Evolutionary conservation across 2,797 vertebrate species (phyloP), one percentile per base, ranked within the genome.

Genomic region (Sebastiscus albofasciatus): DNA sequence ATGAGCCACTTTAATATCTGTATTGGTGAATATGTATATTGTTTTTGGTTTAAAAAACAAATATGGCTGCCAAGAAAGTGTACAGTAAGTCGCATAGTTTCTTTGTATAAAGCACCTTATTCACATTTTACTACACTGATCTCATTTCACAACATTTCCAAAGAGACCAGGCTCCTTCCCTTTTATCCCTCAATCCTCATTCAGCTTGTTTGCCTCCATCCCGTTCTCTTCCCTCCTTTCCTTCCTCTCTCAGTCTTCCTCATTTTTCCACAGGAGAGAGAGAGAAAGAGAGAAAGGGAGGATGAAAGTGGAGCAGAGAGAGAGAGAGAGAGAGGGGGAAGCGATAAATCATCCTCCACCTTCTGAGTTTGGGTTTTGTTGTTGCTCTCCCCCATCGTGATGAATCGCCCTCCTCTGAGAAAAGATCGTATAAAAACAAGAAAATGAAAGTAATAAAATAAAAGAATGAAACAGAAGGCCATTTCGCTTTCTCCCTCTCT

Each of bases 391-490:
- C 84, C 87, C 71, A 3, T 72, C 5, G 71, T 94, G 93, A 95
- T 94, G 90, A 93, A 93, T 94, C 86, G 82, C 83, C 80, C 67
- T 93, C 92, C 90, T 92, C 87, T n/a, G 60, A 91, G 90, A 92
- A 77, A 91, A 83, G 77, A 88, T 83, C 70, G 52, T 90, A 90
- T 91, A 89, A 94, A 93, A 94, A 94, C 84, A 84, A 86, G 89
- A 93, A 93, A 93, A 94, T 92, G 81, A 94, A 93, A 93, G 92
- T 85, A 83, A 92, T 94, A 91, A 94, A 94, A 93, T 91, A 87
- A 92, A 93, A 88, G 79, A 88, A 89, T 88, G 84, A 84, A 89
- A 90, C 71, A 77, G 71, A 82, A 84, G 84, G 89, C 80, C 81
- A 67, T 84, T 83, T 81, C 87, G 34, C 36, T 71, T 36, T 24